A percentile compares a stretch with the other conserved stretches of the same genome.
Evolutionary conservation across 2,888 invertebrate genomes (phyloP).

Genomic region (Catocala fraxini): DNA sequence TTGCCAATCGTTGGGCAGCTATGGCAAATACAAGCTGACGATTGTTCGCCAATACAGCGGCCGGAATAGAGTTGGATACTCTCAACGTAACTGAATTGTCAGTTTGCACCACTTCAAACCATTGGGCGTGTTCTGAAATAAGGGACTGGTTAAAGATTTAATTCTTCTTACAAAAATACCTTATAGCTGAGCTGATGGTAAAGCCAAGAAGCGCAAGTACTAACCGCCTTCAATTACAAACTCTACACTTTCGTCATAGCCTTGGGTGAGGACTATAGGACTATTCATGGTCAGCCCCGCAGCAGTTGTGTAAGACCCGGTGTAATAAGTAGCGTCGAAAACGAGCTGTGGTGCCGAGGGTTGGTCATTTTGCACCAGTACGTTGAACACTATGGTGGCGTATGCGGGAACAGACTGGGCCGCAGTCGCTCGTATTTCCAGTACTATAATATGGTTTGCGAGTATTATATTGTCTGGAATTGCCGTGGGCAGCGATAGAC

Average conservation of each 20-base stretch:
- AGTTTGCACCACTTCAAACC: background rate
- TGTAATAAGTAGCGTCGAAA: conserved; percentile 49
- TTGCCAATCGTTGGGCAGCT: conserved; percentile 32
- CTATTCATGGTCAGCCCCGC: conserved; percentile 43
- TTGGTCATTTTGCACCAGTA: conserved; percentile 17
- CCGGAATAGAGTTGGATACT: conserved; percentile 27
- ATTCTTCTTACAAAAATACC: too few species aligned
- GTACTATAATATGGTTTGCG: conserved; percentile 34
- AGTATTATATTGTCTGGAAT: conserved; percentile 48
- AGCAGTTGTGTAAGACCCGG: conserved; percentile 46
- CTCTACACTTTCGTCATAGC: conserved; percentile 47
- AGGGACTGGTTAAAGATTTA: too few species aligned
- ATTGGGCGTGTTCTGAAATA: background rate
- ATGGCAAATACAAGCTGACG: conserved; percentile 45
- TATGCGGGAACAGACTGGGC: conserved; percentile 34
- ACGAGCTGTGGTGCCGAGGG: conserved; percentile 21
- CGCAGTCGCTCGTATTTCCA: conserved; percentile 47
- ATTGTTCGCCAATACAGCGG: conserved; percentile 34
- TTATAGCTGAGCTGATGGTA: conserved; percentile 23
- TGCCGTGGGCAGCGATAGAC: conserved; percentile 22
- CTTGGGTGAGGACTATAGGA: conserved; percentile 46
- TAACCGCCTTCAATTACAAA: conserved; percentile 56
- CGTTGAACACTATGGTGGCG: conserved; percentile 45
- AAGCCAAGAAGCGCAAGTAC: background rate
- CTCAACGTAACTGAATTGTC: conserved; percentile 21